Evolutionary conservation across 92 coral and sea anemone genomes (phyloP), one percentile per base, ranked within the genome.

Genomic region (Epizoanthus rinbou): DNA sequence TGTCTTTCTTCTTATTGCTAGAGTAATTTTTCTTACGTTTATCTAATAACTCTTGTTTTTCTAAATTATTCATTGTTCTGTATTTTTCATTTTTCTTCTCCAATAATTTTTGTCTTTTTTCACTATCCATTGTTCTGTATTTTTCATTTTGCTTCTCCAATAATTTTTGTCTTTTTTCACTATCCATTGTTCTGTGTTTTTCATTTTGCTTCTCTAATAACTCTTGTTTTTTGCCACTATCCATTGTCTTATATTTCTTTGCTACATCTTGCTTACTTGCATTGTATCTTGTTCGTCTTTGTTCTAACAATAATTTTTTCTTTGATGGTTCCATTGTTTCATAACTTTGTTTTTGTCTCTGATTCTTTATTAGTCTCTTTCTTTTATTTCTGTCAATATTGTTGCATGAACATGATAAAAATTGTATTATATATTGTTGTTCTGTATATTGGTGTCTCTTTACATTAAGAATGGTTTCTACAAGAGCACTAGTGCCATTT

Each of bases 381-480:
- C 89, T 52, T 53, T 86, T 74, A 86, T 56, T 81, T 71, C 89
- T 86, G 81, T 86, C 89, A 69, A 79, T 69, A 86, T 80, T 57
- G 53, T 37, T 62, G 57, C 76, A 69, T 79, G 89, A 86, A 86
- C 89, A 86, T 79, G 85, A 79, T 80, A 86, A 37, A 79, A 41
- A 62, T n/a, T 82, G 90, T 41, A 87, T 60, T 87, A 25, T 82
- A 76, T 87, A 87, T 78, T 86, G 80, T 53, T 68, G 76, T 74
- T 43, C 79, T 64, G 35, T 68, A 68, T 17, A 68, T 25, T 68
- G 47, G 68, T 73, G 7, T 45, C 47, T 75, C 45, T 75, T 81
- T 25, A 86, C 73, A 53, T 69, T 75, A 66, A 78, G 60, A 68
- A 87, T 83, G n/a, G 79, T 84, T 18, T 75, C 91, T 52, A 87